A percentile compares a stretch with the other conserved stretches of the same genome.
These are phyloP conservation scores for Corythucha ciliata DNA, from an alignment of 2,888 invertebrate genomes.

Conservation along the genomic window DNA sequence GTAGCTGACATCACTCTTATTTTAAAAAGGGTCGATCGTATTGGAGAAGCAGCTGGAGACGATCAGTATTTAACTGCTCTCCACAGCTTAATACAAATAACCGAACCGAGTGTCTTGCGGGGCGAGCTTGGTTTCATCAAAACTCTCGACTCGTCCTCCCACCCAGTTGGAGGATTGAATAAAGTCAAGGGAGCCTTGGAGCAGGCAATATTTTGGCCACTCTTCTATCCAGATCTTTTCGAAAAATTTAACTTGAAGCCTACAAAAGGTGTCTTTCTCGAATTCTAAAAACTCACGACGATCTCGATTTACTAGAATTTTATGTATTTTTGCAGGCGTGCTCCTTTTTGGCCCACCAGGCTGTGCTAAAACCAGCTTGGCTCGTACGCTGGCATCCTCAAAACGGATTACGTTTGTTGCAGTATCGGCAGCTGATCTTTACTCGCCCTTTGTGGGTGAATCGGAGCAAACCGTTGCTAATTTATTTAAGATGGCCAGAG, in stretches of 20 bases:
- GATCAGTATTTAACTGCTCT: no score
- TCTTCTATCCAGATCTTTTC: constrained; percentile 48
- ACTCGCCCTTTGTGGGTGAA: constrained; percentile 56
- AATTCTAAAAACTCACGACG: background rate
- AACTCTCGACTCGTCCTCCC: constrained; percentile 42
- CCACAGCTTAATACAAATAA: no score
- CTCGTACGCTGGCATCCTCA: constrained; percentile 49
- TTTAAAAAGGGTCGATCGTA: constrained; percentile 39
- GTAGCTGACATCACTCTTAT: constrained; percentile 48
- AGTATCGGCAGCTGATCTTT: constrained; percentile 52
- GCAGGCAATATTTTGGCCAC: constrained; percentile 50
- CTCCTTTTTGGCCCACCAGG: constrained; percentile 56
- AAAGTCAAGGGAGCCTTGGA: constrained; percentile 46
- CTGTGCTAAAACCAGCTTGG: constrained; percentile 56
- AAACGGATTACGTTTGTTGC: constrained; percentile 48
- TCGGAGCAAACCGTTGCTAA: constrained; percentile 51
- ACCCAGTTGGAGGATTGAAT: constrained; percentile 49
- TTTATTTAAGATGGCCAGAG: constrained; percentile 51
- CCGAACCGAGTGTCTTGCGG: constrained; percentile 44
- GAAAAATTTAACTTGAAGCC: constrained; percentile 47
- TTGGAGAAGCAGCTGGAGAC: background rate
- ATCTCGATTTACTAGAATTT: constrained; percentile 3
- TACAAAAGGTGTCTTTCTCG: constrained; percentile 44
- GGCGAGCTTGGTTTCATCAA: constrained; percentile 43
- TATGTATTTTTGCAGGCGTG: constrained; percentile 42